Percentiles rank a stretch among this genome's conserved stretches.
These are phyloP conservation scores for Gymnarchus niloticus DNA, from an alignment of 2,113 vertebrate species.

Conservation along the genomic window DNA sequence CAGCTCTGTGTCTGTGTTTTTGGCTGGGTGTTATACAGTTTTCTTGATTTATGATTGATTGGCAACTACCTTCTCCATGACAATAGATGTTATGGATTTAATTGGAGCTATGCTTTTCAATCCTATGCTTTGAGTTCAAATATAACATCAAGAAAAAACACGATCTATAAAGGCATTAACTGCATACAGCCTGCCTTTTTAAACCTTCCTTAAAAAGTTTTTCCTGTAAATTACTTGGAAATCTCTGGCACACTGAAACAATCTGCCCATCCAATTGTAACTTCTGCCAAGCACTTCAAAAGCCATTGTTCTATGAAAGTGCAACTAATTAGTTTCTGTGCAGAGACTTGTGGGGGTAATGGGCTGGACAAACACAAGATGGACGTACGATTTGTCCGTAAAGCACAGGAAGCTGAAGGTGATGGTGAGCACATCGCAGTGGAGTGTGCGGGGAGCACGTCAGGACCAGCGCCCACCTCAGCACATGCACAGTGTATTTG, in stretches of 20 bases:
- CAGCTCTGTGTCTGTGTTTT: not conserved
- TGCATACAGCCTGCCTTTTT: not conserved
- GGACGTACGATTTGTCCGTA: not conserved
- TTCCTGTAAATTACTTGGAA: not conserved
- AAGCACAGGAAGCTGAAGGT: not conserved
- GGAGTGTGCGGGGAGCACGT: too few species aligned
- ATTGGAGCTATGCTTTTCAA: not conserved
- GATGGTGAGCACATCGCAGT: not conserved
- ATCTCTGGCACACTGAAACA: not conserved
- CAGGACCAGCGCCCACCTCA: not conserved
- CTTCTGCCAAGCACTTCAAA: not conserved
- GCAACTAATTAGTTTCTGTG: slow-evolving; percentile 5
- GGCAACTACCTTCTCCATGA: not conserved
- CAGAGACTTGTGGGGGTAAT: not conserved
- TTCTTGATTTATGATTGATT: not conserved
- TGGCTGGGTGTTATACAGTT: not conserved
- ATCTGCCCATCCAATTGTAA: not conserved
- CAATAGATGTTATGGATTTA: not conserved
- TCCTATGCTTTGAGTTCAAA: not conserved
- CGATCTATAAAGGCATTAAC: not conserved
- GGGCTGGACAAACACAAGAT: slow-evolving; percentile 1
- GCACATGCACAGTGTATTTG: not conserved
- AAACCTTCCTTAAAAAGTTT: not conserved
- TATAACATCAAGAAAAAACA: not conserved
- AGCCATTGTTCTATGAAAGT: slow-evolving; percentile 15